These are phyloP conservation scores for Turdus rufiventris DNA, from an alignment of 2,113 vertebrate genomes.

Conservation along the genomic window DNA sequence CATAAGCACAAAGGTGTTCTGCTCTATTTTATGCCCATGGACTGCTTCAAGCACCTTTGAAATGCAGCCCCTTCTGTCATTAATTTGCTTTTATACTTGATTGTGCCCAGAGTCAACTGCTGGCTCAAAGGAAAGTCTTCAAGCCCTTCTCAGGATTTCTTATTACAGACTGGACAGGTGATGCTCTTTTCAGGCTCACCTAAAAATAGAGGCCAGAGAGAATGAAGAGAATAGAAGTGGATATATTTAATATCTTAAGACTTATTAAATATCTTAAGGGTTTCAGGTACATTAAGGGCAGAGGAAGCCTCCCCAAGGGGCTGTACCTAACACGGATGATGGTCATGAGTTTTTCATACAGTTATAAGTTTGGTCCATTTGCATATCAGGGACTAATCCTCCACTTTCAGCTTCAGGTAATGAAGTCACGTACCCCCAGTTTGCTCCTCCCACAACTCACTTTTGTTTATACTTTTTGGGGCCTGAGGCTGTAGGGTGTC, in stretches of 20 bases:
- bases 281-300: neutral
- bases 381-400: neutral
- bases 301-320: neutral
- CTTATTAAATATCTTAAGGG: too few relatives aligned
- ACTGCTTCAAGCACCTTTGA: neutral
- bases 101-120: neutral
- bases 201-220: neutral
- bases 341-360: neutral
- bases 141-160: neutral
- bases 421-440: neutral
- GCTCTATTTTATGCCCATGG: neutral
- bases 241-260: neutral
- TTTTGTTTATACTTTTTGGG: neutral
- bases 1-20: constrained; percentile 54
- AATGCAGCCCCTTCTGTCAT: neutral
- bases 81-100: constrained; percentile 13
- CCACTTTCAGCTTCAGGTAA: neutral
- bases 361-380: neutral
- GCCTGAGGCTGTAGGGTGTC: neutral
- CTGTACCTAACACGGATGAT: neutral
- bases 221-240: neutral
- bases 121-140: neutral
- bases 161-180: neutral
- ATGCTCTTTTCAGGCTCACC: neutral
- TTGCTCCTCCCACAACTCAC: neutral